A percentile compares a stretch with the other conserved stretches of the same genome.
phyloP scores from a whole-genome alignment of 2,888 invertebrate genomes.

The Ischnus inquisitorius region DNA sequence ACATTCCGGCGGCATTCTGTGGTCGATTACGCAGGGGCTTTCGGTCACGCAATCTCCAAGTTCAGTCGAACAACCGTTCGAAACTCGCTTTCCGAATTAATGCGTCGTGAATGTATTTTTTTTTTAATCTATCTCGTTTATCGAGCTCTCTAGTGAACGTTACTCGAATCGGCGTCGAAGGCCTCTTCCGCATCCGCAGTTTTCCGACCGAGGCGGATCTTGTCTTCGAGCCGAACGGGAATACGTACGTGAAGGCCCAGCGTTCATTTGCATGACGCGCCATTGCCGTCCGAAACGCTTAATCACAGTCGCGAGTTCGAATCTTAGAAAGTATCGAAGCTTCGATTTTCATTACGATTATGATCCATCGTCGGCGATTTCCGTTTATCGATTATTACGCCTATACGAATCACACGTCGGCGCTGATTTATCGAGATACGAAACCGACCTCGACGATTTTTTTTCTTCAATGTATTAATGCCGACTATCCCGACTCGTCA shows the following conservation, averaged over 20 bases:
- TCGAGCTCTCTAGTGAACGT: slow-evolving; percentile 13
- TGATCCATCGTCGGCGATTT: slow-evolving; percentile 4
- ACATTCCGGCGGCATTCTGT: slow-evolving; percentile 14
- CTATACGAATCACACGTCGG: slow-evolving; percentile 20
- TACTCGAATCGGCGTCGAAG: slow-evolving; percentile 2
- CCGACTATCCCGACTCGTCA: not conserved
- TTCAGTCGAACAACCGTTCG: slow-evolving; percentile 38
- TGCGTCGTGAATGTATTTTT: slow-evolving; percentile 11
- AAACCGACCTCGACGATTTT: not conserved
- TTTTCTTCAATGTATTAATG: not conserved
- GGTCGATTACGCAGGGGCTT: slow-evolving; percentile 29
- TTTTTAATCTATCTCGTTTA: slow-evolving; percentile 13
- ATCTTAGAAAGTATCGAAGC: slow-evolving; percentile 48
- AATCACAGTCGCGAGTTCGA: not conserved
- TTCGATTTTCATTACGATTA: slow-evolving; percentile 35
- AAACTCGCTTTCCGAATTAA: slow-evolving; percentile 54
- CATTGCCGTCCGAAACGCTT: not conserved
- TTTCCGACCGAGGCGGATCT: slow-evolving; percentile 36
- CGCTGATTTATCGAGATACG: not conserved
- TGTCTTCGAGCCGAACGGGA: slow-evolving; percentile 8
- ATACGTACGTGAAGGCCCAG: not conserved
- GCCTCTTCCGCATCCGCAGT: slow-evolving; percentile 61
- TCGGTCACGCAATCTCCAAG: slow-evolving; percentile 10
- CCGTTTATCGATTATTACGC: not conserved
- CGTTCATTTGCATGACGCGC: slow-evolving; percentile 17